These are phyloP conservation scores for Stegophylla sp. DNA, from an alignment of 2,888 invertebrate species.

Conservation along the genomic window DNA sequence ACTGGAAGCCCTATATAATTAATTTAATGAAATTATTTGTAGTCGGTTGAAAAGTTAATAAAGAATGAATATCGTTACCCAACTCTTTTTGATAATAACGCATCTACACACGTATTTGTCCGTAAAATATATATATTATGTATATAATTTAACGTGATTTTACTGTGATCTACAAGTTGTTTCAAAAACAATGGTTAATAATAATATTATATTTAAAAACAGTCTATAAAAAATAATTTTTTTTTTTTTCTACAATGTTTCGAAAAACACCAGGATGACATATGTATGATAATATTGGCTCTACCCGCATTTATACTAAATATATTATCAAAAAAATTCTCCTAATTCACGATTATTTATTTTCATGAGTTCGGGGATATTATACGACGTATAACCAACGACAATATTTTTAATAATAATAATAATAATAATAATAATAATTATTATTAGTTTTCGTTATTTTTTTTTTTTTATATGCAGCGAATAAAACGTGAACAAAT, in stretches of 20 bases:
- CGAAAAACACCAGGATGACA: conserved; percentile 31
- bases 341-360: conserved; percentile 14
- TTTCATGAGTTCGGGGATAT: conserved; percentile 14
- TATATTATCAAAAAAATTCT: conserved; percentile 32
- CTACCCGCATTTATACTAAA: conserved; percentile 31
- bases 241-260: conserved; percentile 36
- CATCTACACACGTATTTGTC: conserved; percentile 9
- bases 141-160: too few species aligned
- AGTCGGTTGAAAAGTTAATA: not conserved
- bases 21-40: not conserved
- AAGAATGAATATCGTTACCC: not conserved
- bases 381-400: conserved; percentile 37
- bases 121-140: conserved; percentile 39
- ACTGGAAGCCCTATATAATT: conserved; percentile 44
- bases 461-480: conserved; percentile 30
- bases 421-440: not conserved
- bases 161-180: conserved; percentile 25
- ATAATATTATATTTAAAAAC: conserved; percentile 32
- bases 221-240: conserved; percentile 46
- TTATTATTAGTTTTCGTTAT: conserved; percentile 43
- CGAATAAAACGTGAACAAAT: conserved; percentile 56
- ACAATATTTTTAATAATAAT: conserved; percentile 26
- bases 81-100: conserved; percentile 20
- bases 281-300: conserved; percentile 30
- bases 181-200: conserved; percentile 38